phyloP scores from a whole-genome alignment of 2,113 vertebrate genomes.

The Ceratotherium simum region DNA sequence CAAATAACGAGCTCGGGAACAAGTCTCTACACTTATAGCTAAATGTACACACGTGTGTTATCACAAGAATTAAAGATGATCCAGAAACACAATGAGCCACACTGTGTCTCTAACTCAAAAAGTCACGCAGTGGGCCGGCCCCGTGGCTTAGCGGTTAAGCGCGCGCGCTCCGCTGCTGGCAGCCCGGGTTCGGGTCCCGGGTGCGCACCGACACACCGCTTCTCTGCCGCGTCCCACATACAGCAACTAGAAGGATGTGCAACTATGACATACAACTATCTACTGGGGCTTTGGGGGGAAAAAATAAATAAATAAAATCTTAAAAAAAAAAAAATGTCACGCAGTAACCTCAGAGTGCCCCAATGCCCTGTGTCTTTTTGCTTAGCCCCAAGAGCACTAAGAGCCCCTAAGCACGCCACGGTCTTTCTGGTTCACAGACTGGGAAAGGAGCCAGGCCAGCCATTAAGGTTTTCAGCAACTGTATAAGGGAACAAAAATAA shows the following conservation, averaged over 20 bases:
- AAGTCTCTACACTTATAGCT: background rate
- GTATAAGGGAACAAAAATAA: background rate
- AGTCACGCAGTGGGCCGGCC: background rate
- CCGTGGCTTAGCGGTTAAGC: too few species aligned
- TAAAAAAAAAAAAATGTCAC: background rate
- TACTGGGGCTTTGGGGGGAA: too few species aligned
- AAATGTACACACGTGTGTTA: background rate
- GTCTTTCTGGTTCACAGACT: background rate
- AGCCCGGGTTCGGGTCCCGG: too few species aligned
- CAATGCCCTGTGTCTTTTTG: background rate
- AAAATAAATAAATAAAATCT: too few species aligned
- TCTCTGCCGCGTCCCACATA: too few species aligned
- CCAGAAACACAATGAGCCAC: background rate
- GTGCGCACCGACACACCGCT: too few species aligned
- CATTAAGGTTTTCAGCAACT: conserved; percentile 19
- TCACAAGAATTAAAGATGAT: background rate
- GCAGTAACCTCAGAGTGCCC: background rate
- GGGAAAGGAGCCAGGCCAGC: background rate
- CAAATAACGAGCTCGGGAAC: background rate
- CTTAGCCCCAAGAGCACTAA: background rate
- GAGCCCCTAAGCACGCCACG: background rate
- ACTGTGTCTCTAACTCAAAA: background rate
- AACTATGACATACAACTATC: too few species aligned
- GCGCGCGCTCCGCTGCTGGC: too few species aligned
- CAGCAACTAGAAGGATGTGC: too few species aligned